Base-by-base conservation (phyloP, 2,888 invertebrate genomes). In the Pomacea canaliculata region DNA sequence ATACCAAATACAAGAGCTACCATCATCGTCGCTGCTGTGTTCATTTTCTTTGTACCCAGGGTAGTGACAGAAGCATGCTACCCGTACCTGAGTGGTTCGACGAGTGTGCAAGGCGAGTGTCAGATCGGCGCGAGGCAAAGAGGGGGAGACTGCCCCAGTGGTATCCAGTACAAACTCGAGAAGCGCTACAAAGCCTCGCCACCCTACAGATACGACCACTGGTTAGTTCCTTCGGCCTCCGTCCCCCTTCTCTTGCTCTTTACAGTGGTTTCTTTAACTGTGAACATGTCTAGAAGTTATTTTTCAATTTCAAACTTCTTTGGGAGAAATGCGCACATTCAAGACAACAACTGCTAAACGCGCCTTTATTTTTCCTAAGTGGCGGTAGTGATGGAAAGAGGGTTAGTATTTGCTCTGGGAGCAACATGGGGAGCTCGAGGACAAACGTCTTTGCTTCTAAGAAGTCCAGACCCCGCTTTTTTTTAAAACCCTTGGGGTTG, bases 1-100 rank as follows among this genome's bases (percentile, higher is more conserved):
- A 7, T 0, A 10, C 16, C 51, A 10, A 56, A 10, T 16, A 56
- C 51, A 10, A 56, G 10, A 10, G 8, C 51, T 16, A 56, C 51
- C 10, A 56, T 16, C 51, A 56, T 56, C 8, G 3, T 16, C 51
- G 8, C 51, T 56, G 16, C 51, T 56, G 16, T 16, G 51, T 56
- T 56, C 51, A 16, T 56, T 56, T 56, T 56, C 51, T 37, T 37
- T 37, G 16, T 1, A 56, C 12, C 0, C 90, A 97, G 98, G 1
- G 92, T 97, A 62, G 95, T 97, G 9, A 94, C 95, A 81, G 96
- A 96, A 83, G 91, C 93, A 0, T 98, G 98, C 90, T 96, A 80
- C 91, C 96, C 96, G 0, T 98, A 93, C 84, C 86, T 83, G 19
- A 92, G 92, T 79, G 92, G 96, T 90, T 71, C 76, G 18, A 92